phyloP scores from a whole-genome alignment of 2,888 invertebrate species.

The Congeria kusceri region DNA sequence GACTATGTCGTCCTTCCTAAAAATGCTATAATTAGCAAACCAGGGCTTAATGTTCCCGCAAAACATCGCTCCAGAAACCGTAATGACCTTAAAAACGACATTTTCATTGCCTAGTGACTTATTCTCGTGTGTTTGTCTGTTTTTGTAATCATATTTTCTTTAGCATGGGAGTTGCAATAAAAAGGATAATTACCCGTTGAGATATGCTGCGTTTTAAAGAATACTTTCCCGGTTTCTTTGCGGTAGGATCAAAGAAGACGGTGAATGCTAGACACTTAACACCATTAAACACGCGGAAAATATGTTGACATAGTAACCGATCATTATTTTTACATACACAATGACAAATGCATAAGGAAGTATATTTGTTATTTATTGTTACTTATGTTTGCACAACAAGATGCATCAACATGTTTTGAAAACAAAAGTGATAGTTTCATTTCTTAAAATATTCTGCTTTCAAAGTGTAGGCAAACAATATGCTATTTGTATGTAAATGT shows the following conservation, averaged over 20 bases:
- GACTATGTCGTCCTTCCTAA: background rate
- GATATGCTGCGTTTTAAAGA: slow-evolving; percentile 44
- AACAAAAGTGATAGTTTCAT: no score
- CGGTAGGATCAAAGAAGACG: slow-evolving; percentile 38
- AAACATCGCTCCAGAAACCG: slow-evolving; percentile 26
- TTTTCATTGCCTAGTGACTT: slow-evolving; percentile 17
- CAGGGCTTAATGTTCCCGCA: slow-evolving; percentile 35
- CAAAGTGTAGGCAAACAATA: no score
- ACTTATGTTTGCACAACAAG: no score
- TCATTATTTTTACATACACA: slow-evolving; percentile 38
- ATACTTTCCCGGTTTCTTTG: slow-evolving; percentile 36
- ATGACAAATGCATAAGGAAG: no score
- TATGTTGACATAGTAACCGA: slow-evolving; percentile 16
- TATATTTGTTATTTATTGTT: no score
- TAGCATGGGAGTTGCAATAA: slow-evolving; percentile 8
- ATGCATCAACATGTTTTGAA: no score
- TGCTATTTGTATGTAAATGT: no score
- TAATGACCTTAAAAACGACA: slow-evolving; percentile 43
- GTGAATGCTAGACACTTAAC: slow-evolving; percentile 11
- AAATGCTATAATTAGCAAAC: slow-evolving; percentile 14
- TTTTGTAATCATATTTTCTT: slow-evolving; percentile 18
- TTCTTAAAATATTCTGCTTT: no score
- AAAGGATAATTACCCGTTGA: slow-evolving; percentile 52
- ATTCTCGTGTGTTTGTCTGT: slow-evolving; percentile 15
- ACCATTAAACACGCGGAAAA: slow-evolving; percentile 19